Evolutionary conservation across 2,888 invertebrate species (phyloP), one percentile per base, ranked within the genome.

Genomic region (Dolichomitus sp.): DNA sequence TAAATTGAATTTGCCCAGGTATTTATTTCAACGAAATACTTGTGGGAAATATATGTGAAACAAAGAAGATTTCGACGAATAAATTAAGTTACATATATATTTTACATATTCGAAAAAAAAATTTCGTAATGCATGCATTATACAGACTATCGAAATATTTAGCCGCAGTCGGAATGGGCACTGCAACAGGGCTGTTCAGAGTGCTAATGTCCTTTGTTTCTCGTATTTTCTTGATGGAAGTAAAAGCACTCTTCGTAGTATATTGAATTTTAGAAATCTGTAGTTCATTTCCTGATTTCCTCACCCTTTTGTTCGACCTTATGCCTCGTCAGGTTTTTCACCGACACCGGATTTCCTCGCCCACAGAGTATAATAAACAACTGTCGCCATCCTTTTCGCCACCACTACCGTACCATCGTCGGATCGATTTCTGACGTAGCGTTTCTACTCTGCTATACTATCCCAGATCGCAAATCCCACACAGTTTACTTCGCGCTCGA

Each of bases 381-480:
- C 63, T 50, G 50, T 78, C 69, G 69, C 27, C 63, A 33, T 50
- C 30, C 33, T 76, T 52, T 52, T 54, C 66, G 54, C 63, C 61
- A 74, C 68, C 33, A 57, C 59, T 42, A 23, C 17, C 19, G 65
- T 37, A 52, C 23, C 74, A 80, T 66, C 76, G 57, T 30, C 48
- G 59, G 76, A 69, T 83, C 83, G 83, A 83, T 83, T 80, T 37
- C 61, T 37, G 61, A 61, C 61, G 61, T 61, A 37, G 61, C 61
- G 33, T 12, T 61, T 61, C 59, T 37, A 40, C 37, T 72, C 72
- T 72, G 68, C 70, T 19, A 45, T 61, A 80, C 73, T 70, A 70
- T 76, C 52, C 72, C 45, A 30, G 45, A 72, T 72, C 57, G 57
- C 57, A 59, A 72, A 45, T 72, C 57, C 54, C 69, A 30, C 69